Evolutionary conservation across 1,140 invertebrate species (phyloP).

Genomic region (Conus ventricosus): DNA sequence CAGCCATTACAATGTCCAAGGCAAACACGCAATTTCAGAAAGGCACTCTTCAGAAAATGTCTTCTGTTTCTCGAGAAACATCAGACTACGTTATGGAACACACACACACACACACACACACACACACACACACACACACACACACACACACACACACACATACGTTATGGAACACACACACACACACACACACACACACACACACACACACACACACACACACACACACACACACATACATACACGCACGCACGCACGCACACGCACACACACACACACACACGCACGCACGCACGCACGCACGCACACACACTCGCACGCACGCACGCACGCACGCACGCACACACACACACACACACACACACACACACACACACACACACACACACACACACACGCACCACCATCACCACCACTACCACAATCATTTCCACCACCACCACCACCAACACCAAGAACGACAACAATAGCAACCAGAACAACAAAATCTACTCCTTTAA

Average conservation of each 20-base stretch:
- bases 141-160: constrained; percentile 4
- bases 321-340: neutral
- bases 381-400: constrained; percentile 29
- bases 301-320: constrained; percentile 17
- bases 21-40: no score
- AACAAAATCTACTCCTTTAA: no score
- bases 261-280: constrained; percentile 30
- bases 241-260: constrained; percentile 12
- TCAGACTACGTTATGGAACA: neutral
- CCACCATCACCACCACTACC: neutral
- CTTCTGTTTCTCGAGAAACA: neutral
- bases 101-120: no score
- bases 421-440: no score
- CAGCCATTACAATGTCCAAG: no score
- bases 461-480: no score
- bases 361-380: constrained; percentile 18
- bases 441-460: no score
- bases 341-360: constrained; percentile 25
- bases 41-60: neutral
- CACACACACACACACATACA: constrained; percentile 2
- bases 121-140: neutral
- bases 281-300: constrained; percentile 18
- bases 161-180: neutral
- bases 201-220: constrained; percentile 29
- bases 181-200: constrained; percentile 16